Conservation (phyloP, 2,113 vertebrate genomes). For the Oxyura jamaicensis region DNA sequence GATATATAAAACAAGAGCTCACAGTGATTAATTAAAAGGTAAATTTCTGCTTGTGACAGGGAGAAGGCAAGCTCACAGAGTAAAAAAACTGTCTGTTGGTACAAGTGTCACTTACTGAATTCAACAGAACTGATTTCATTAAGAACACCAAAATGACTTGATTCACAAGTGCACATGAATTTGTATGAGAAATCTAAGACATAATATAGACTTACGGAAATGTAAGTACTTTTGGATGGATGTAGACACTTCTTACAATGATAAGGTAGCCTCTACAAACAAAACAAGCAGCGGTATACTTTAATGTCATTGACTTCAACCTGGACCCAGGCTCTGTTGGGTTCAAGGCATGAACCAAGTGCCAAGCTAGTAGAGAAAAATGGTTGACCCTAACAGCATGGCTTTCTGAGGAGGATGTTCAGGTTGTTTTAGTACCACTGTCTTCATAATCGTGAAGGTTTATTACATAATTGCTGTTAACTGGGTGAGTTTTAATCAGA, state of each 20-base stretch:
- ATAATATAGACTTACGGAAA: background rate
- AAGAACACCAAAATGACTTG: background rate
- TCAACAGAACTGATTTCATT: background rate
- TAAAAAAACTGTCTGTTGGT: background rate
- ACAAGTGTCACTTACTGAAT: background rate
- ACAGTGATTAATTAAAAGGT: background rate
- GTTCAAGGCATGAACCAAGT: background rate
- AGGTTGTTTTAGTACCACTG: background rate
- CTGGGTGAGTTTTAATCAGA: background rate
- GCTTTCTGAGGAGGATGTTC: background rate
- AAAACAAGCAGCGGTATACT: background rate
- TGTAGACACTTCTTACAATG: background rate
- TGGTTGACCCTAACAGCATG: background rate
- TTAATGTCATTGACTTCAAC: background rate
- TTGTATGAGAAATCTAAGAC: background rate
- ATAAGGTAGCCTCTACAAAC: background rate
- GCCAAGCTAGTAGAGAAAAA: background rate
- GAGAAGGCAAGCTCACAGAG: background rate
- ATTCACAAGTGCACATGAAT: background rate
- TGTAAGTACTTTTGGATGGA: background rate
- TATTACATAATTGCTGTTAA: background rate
- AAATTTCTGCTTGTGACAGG: background rate
- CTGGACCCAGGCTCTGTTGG: background rate
- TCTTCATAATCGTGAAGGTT: background rate
- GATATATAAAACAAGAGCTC: background rate